phyloP scores from a whole-genome alignment of 2,888 invertebrate genomes.

The Pristionchus fissidentatus region DNA sequence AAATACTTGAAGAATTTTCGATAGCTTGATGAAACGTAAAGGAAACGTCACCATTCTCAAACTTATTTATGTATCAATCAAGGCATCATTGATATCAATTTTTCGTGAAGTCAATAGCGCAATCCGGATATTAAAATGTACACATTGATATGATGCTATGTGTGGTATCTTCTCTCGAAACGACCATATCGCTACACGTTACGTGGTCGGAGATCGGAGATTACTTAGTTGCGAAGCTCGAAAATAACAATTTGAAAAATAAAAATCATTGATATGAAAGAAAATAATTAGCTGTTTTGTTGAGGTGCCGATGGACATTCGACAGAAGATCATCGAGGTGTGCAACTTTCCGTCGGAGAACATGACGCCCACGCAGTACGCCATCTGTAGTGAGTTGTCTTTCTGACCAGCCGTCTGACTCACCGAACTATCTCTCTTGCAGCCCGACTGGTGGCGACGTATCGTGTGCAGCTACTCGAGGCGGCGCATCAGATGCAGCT shows the following conservation, averaged over 20 bases:
- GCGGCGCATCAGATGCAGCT: too few species aligned
- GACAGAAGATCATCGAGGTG: slow-evolving; percentile 22
- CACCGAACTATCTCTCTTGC: neutral
- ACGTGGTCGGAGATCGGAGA: too few species aligned
- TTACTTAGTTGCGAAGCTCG: neutral
- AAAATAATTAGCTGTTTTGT: neutral
- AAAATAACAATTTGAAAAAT: neutral
- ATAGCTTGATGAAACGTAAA: too few species aligned
- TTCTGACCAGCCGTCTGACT: slow-evolving; percentile 2
- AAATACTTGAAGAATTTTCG: too few species aligned
- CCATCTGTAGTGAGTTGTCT: neutral
- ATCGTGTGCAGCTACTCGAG: neutral
- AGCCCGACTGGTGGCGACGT: slow-evolving; percentile 2
- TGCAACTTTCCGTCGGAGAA: slow-evolving; percentile 21
- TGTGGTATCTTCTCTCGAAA: too few species aligned
- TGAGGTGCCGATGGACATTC: neutral
- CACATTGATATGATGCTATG: too few species aligned
- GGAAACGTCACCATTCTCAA: too few species aligned
- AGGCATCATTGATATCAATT: too few species aligned
- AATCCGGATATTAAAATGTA: too few species aligned
- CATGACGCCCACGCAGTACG: slow-evolving; percentile 3
- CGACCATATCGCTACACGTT: too few species aligned
- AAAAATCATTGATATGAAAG: neutral
- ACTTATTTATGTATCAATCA: too few species aligned
- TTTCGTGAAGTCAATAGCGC: too few species aligned